Evolutionary conservation across 2,113 vertebrate species (phyloP), one percentile per base, ranked within the genome.

Genomic region (Eublepharis macularius): DNA sequence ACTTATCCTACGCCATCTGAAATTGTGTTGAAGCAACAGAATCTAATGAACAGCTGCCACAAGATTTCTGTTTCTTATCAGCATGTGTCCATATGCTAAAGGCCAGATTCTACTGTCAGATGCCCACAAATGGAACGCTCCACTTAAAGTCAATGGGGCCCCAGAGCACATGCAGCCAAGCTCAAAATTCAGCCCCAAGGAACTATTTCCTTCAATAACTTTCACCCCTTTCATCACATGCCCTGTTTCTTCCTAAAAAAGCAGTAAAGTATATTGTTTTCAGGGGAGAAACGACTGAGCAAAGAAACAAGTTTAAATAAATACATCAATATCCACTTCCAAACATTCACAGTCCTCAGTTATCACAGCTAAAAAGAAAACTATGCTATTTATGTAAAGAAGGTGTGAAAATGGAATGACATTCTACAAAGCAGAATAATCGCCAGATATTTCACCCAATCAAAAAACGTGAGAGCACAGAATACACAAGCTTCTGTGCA

Each of bases 21-120:
- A 1, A 76, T 66, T 69, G 49, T 80, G 43, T 65, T 4, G 29
- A 29, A 86, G 74, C 7, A 80, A n/a, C 0, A 11, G 83, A 80
- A 79, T 84, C 83, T 90, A 86, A 51, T 78, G 13, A 29, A 80
- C 86, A 90, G 81, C 83, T 89, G 39, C 85, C 57, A 86, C 83
- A 77, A 60, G 39, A 43, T 24, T 7, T 70, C 49, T 57, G 17
- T 8, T 32, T 51, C 21, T 47, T 75, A 81, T 78, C 41, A 90
- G 63, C 47, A 63, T 85, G 21, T 24, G 19, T 45, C 36, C 21
- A n/a, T 10, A 21, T 1, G 86, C 84, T 76, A 74, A 21, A 34
- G 86, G 81, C 65, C 83, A 87, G 87, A 65, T 70, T 14, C 32
- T 82, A 65, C 73, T 83, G 78, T 47, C 39, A 87, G 84, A 85